Evolutionary conservation across 1,140 invertebrate species (phyloP).

Genomic region (Dendrolimus kikuchii): DNA sequence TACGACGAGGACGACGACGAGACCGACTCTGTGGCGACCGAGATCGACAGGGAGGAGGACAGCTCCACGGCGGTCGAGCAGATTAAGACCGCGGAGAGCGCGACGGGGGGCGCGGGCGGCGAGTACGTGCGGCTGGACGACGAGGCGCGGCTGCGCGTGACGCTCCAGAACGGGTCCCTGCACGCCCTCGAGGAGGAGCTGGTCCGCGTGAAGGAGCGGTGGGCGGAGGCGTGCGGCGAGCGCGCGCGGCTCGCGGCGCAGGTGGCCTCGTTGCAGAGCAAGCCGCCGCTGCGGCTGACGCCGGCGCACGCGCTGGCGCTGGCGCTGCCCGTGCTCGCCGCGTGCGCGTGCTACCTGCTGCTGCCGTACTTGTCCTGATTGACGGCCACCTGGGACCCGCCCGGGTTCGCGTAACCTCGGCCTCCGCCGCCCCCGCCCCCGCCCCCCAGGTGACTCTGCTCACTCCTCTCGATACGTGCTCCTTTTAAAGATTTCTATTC

Average conservation of each 20-base stretch:
- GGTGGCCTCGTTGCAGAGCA: slow-evolving; percentile 38
- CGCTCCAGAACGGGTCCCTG: slow-evolving; percentile 50
- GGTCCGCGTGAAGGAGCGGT: slow-evolving; percentile 63
- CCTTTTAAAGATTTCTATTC: slow-evolving; percentile 7
- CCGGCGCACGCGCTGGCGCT: slow-evolving; percentile 29
- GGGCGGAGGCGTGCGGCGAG: slow-evolving; percentile 54
- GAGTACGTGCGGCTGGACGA: slow-evolving; percentile 46
- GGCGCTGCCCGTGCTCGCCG: slow-evolving; percentile 41
- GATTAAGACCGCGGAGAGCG: slow-evolving; percentile 1
- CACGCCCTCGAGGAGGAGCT: slow-evolving; percentile 67
- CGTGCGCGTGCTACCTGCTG: slow-evolving; percentile 43
- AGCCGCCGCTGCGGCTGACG: slow-evolving; percentile 23
- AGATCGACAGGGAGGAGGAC: slow-evolving; percentile 12
- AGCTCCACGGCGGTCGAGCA: background rate
- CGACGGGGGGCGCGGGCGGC: slow-evolving; percentile 12
- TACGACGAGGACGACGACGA: slow-evolving; percentile 51
- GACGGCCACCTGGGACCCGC: slow-evolving; percentile 69
- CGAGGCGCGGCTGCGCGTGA: slow-evolving; percentile 43
- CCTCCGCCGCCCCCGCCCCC: slow-evolving; percentile 11
- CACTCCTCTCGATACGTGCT: slow-evolving; percentile 8
- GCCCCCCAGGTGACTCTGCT: slow-evolving; percentile 10
- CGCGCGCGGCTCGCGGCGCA: slow-evolving; percentile 52
- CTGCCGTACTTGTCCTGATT: slow-evolving; percentile 65
- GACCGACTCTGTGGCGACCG: slow-evolving; percentile 12
- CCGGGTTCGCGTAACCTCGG: slow-evolving; percentile 46